Evolutionary conservation across 1,140 invertebrate genomes (phyloP).

Genomic region (Linepithema humile): DNA sequence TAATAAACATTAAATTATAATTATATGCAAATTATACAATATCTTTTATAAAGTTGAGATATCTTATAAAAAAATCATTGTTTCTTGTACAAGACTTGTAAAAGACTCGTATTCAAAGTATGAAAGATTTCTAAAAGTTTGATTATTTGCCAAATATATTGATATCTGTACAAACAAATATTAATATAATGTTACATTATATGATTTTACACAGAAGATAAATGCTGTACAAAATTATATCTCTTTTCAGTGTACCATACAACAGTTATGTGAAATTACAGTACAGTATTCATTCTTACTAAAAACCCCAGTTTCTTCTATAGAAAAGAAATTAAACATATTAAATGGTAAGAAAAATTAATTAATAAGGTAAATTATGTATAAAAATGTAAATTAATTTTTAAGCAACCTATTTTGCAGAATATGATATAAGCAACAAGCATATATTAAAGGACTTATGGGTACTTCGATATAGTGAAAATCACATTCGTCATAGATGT

Average conservation of each 20-base stretch:
- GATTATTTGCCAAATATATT: background rate
- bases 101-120: background rate
- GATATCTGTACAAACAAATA: background rate
- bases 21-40: background rate
- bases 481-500: slow-evolving; percentile 42
- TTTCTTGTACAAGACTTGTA: background rate
- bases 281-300: slow-evolving; percentile 17
- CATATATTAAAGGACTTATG: slow-evolving; percentile 26
- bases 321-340: slow-evolving; percentile 29
- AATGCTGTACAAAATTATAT: background rate
- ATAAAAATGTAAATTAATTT: background rate
- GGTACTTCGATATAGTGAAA: slow-evolving; percentile 32
- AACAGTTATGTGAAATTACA: slow-evolving; percentile 7
- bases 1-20: background rate
- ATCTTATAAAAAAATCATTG: background rate
- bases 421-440: slow-evolving; percentile 15
- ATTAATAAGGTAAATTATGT: background rate
- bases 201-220: background rate
- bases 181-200: background rate
- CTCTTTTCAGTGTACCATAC: slow-evolving; percentile 12
- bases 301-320: slow-evolving; percentile 15
- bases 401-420: background rate
- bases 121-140: background rate
- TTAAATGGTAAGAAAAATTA: slow-evolving; percentile 6
- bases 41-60: background rate